Evolutionary conservation across 2,797 vertebrate genomes (phyloP).

Genomic region (Helarctos malayanus): DNA sequence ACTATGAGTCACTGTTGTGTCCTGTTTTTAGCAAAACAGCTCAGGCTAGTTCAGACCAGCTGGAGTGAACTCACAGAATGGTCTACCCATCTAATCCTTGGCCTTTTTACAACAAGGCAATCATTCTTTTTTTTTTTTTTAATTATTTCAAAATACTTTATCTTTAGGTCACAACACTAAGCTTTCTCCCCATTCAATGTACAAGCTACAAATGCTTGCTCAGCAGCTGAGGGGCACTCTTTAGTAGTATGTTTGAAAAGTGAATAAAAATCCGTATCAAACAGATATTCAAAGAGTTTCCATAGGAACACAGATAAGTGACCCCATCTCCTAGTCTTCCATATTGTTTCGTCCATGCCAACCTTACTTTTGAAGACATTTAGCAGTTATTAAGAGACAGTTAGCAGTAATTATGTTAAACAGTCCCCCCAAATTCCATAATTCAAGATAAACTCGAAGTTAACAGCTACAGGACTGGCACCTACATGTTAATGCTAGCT

Average conservation of each 20-base stretch:
- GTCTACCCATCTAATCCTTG: neutral
- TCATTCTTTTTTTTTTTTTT: neutral
- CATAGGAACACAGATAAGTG: conserved; percentile 97
- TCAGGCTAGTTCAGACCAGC: neutral
- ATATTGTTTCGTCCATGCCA: conserved; percentile 88
- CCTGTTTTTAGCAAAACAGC: neutral
- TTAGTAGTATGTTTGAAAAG: conserved; percentile 89
- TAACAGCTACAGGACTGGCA: conserved; percentile 78
- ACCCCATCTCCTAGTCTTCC: conserved; percentile 93
- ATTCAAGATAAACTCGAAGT: conserved; percentile 84
- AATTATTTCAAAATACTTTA: conserved; percentile 25
- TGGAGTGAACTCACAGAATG: neutral
- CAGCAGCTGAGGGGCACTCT: conserved; percentile 86
- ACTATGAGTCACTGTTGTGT: neutral
- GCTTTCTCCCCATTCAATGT: conserved; percentile 80
- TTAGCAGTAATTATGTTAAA: conserved; percentile 90
- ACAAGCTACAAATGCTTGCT: conserved; percentile 92
- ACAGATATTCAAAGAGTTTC: conserved; percentile 96
- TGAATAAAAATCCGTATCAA: conserved; percentile 93
- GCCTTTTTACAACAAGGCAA: neutral
- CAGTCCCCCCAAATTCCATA: conserved; percentile 88
- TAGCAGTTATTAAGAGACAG: conserved; percentile 90
- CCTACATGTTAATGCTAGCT: conserved; percentile 92
- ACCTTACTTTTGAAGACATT: conserved; percentile 85
- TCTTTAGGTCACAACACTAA: conserved; percentile 90